Base-by-base conservation (phyloP, 1,140 invertebrate genomes). In the Grapholita molesta region DNA sequence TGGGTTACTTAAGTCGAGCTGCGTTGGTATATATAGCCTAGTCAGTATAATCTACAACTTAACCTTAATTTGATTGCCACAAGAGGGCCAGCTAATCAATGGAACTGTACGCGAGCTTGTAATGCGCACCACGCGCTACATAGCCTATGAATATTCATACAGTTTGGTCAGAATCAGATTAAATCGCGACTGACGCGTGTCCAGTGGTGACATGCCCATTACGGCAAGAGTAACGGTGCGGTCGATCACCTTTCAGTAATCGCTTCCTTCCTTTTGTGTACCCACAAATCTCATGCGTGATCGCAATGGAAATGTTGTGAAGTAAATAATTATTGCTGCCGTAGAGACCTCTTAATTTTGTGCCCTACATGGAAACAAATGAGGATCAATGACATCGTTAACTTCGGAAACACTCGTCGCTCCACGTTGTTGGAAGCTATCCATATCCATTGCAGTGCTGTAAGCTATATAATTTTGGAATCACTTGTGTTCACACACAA, bases 191-290 rank as follows among this genome's bases (percentile, higher is more conserved):
- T 52, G 72, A 74, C 55, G 71, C 68, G 74, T 79, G 74, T 76
- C 76, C 65, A 70, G 52, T 55, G 65, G 65, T 73, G 66, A 69
- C 30, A 80, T 64, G 48, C 33, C 24, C 35, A 38, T 23, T 52
- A 25, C 42, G 35, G 61, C 55, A 77, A 78, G 67, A 71, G 67
- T 90, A 91, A 91, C 89, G 89, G 87, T 89, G 52, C 81, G 87
- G 87, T 89, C 86, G 81, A 69, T 83, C 76, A 89, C 89, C 89
- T 85, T 83, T 81, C 84, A 82, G 79, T 86, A 88, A 89, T 88
- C 81, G 83, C 79, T 83, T 85, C 82, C 83, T 84, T 85, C 86
- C 89, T 89, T 88, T 85, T 88, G 80, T 78, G 84, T 70, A 61
- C 73, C 75, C 70, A 80, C 84, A 78, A 88, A 86, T 89, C 83